These are phyloP conservation scores for Botia kubotai DNA, from an alignment of 2,797 vertebrate genomes.

Conservation along the genomic window DNA sequence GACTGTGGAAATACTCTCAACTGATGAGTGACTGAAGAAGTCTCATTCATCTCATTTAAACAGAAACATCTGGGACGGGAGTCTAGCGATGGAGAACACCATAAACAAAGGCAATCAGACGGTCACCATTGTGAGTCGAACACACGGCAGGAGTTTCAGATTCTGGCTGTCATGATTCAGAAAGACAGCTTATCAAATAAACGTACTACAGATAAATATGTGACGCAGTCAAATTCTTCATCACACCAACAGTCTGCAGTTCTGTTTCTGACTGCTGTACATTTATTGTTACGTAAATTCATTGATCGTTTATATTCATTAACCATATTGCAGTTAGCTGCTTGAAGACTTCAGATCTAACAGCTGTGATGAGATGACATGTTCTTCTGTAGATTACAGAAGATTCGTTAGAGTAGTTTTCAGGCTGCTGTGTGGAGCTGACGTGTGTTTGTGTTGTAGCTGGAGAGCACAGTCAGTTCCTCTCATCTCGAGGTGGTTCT, in stretches of 20 bases:
- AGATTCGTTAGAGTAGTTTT: too few relatives aligned
- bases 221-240: too few relatives aligned
- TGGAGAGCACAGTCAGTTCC: conserved; percentile 89
- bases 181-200: background rate
- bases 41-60: conserved; percentile 19
- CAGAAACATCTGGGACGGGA: conserved; percentile 98
- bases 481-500: conserved; percentile 85
- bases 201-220: background rate
- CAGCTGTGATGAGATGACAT: too few relatives aligned
- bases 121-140: conserved; percentile 83
- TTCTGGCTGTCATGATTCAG: background rate
- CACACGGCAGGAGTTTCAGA: background rate
- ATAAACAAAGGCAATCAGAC: conserved; percentile 88
- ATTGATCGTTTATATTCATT: too few relatives aligned
- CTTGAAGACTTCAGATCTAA: too few relatives aligned
- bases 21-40: background rate
- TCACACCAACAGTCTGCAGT: too few relatives aligned
- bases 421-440: too few relatives aligned
- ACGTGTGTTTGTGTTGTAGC: conserved; percentile 62
- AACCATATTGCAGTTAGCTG: too few relatives aligned
- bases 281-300: too few relatives aligned
- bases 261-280: too few relatives aligned
- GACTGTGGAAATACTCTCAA: background rate
- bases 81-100: conserved; percentile 87
- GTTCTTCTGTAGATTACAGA: too few relatives aligned